Evolutionary conservation across 2,113 vertebrate species (phyloP), one percentile per base, ranked within the genome.

Genomic region (Plestiodon gilberti): DNA sequence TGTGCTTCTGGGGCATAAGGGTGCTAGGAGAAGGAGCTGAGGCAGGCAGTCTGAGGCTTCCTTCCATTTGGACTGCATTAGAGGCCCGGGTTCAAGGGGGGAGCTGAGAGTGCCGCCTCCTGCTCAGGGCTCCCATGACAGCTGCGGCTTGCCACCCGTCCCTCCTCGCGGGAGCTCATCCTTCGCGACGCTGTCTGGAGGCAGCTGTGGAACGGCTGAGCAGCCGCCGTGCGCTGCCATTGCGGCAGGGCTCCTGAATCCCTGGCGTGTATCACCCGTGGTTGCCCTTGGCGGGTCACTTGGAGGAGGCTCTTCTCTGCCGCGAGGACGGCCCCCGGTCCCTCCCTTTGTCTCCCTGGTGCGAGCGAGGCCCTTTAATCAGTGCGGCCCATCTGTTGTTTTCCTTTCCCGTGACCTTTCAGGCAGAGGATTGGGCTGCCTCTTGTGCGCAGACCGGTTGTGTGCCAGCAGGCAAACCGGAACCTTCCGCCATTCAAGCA

Each of bases 321-420:
- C 65, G 8, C 35, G 17, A 22, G 15, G 9, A 22, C 20, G 10
- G n/a, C 25, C 2, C 30, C 3, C 1, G 17, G 55, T 17, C 33
- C 22, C 55, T 57, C 55, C 55, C 30, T 52, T 64, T 33, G 52
- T 77, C 64, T 35, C 71, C 25, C 33, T 13, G 28, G 67, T 3
- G 33, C n/a, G n/a, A 28, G 69, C 1, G 11, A 8, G 30, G 17
- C 3, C 52, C 35, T 82, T 83, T 70, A 55, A 65, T 74, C 75
- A 73, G 75, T 30, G 15, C 5, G 17, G 17, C 57, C 73, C 86
- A 69, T 87, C 80, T 82, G 71, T 35, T 64, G 10, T 55, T 79
- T 55, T 62, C 7, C 76, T 74, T 30, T 40, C 59, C 6, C 2
- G 25, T 57, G 79, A 77, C 80, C 79, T 76, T 69, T 79, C 20